Evolutionary conservation across 2,888 invertebrate species (phyloP).

Genomic region (Eupithecia tripunctaria): DNA sequence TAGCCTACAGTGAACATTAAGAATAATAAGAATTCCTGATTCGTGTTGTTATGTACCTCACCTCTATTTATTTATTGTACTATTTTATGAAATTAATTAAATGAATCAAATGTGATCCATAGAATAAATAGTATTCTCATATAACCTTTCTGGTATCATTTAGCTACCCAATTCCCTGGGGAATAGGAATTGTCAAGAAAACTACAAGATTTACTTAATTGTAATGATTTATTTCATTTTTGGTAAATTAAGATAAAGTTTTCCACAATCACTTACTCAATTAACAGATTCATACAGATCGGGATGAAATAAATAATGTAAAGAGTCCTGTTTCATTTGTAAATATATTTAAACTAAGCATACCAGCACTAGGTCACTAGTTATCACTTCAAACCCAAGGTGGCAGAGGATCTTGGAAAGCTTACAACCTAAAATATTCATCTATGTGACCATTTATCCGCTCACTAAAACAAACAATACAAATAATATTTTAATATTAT

Average conservation of each 20-base stretch:
- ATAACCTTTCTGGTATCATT: conserved; percentile 17
- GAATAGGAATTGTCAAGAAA: conserved; percentile 36
- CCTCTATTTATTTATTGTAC: conserved; percentile 40
- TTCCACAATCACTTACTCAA: conserved; percentile 79
- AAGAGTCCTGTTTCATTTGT: conserved; percentile 76
- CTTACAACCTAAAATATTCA: conserved; percentile 78
- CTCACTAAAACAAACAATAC: conserved; percentile 70
- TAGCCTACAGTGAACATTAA: background rate
- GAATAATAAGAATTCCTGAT: background rate
- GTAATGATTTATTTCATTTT: conserved; percentile 82
- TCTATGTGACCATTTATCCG: conserved; percentile 74
- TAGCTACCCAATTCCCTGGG: background rate
- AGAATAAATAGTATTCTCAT: conserved; percentile 52
- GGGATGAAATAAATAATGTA: conserved; percentile 83
- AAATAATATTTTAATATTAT: conserved; percentile 41
- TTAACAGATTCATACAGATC: conserved; percentile 83
- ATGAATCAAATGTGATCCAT: conserved; percentile 53
- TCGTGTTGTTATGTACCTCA: conserved; percentile 25
- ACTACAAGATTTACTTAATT: conserved; percentile 56
- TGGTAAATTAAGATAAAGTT: conserved; percentile 82
- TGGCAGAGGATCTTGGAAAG: conserved; percentile 80
- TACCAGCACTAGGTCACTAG: conserved; percentile 77
- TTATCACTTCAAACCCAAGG: conserved; percentile 83
- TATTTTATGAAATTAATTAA: conserved; percentile 31
- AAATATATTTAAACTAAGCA: conserved; percentile 72